Base-by-base conservation (phyloP, 1,140 invertebrate species). In the Apolygus lucorum region DNA sequence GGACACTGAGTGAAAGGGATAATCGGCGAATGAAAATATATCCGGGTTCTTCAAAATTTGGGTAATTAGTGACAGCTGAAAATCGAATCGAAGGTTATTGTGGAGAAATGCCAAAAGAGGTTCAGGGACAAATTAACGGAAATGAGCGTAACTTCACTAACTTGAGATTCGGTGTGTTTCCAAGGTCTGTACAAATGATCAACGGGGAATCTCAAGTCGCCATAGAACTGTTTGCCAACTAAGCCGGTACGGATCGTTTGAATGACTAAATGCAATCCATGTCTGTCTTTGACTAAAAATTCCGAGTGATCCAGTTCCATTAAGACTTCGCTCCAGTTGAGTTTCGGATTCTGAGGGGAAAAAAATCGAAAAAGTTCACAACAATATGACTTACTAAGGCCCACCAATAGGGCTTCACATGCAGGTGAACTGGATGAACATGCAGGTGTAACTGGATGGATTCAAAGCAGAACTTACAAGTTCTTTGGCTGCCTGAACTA, bases 291-390 rank as follows among this genome's bases (percentile, higher is more conserved):
- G 0, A 98, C 84, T 14, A 92, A 77, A 76, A 98, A 98, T 70
- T 93, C 91, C 11, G 88, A 83, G 78, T 97, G 91, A 78, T 99
- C 96, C 28, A 97, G 79, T 77, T 96, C 91, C 68, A 87, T 78
- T 62, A 96, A 88, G 0, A 98, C 92, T 75, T 97, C 95, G 75
- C 89, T 92, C 94, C 95, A 98, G 74, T 89, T 88, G 29, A 98
- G 78, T 74, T 87, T 89, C 8, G 90, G 88, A 71, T 81, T 79
- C 81, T 85, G 68, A 49, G 78, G 74, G 72, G 71, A 71, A 76
- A 70, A 73, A n/a, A n/a, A n/a, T n/a, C n/a, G n/a, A n/a, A n/a
- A n/a, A n/a, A n/a, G n/a, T n/a, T n/a, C n/a, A n/a, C n/a, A n/a
- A n/a, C n/a, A n/a, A n/a, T n/a, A n/a, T n/a, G n/a, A n/a, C n/a